A percentile compares a stretch with the other conserved stretches of the same genome.
phyloP scores from a whole-genome alignment of 1,140 invertebrate genomes.

The Bradynema listronoti region DNA sequence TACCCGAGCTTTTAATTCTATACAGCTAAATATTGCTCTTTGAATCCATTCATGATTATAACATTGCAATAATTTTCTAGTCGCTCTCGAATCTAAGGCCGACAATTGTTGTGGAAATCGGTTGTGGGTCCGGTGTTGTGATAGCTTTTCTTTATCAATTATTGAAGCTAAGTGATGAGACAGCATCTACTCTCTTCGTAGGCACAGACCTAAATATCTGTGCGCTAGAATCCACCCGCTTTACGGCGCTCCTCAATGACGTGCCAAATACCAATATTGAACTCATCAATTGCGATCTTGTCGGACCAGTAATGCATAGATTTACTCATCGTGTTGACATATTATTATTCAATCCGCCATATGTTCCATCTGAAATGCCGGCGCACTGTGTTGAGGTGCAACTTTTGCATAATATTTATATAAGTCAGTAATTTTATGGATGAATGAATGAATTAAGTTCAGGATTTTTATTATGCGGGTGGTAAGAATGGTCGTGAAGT shows the following conservation, averaged over 20 bases:
- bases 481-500: no score
- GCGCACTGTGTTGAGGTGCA: no score
- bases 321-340: constrained; percentile 66
- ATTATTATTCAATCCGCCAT: constrained; percentile 92
- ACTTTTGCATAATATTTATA: no score
- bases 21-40: background rate
- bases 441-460: no score
- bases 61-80: no score
- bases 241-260: constrained; percentile 65
- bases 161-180: constrained; percentile 63
- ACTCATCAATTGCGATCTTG: constrained; percentile 26
- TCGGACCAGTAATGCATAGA: constrained; percentile 15
- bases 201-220: constrained; percentile 73
- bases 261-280: constrained; percentile 11
- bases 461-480: no score
- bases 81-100: constrained; percentile 58
- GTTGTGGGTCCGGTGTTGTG: constrained; percentile 84
- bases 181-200: constrained; percentile 39
- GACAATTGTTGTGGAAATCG: constrained; percentile 75
- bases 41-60: background rate
- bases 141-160: constrained; percentile 74
- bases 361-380: constrained; percentile 86
- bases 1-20: background rate
- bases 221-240: constrained; percentile 69
- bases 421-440: no score